phyloP scores from a whole-genome alignment of 2,113 vertebrate species.

The Aythya baeri region DNA sequence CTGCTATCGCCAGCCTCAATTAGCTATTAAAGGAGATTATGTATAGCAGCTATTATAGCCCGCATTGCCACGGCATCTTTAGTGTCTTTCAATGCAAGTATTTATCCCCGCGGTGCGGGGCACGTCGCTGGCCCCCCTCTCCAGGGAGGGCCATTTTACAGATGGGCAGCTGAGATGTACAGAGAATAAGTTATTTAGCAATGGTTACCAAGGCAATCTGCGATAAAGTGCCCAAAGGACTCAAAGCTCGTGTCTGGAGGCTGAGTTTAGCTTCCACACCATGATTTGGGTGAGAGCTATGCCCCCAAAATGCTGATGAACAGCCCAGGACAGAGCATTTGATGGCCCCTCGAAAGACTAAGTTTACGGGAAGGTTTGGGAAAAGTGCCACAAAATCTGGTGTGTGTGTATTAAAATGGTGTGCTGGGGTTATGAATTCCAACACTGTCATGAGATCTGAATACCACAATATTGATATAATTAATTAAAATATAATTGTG shows the following conservation, averaged over 20 bases:
- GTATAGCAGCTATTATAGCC: neutral
- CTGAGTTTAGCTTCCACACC: rapidly evolving
- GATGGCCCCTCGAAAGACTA: neutral
- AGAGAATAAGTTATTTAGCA: neutral
- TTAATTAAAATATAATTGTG: neutral
- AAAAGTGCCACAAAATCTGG: neutral
- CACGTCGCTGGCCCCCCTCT: neutral
- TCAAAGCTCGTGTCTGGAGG: neutral
- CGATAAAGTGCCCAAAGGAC: neutral
- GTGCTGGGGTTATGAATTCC: neutral
- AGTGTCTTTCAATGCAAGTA: neutral
- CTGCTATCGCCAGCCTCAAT: neutral
- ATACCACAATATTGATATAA: neutral
- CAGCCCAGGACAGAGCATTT: neutral
- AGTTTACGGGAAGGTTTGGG: rapidly evolving
- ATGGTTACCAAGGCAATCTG: neutral
- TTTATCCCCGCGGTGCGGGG: rapidly evolving
- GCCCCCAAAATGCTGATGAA: neutral
- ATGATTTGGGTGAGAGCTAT: rapidly evolving
- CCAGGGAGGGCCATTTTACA: neutral
- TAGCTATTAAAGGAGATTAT: neutral
- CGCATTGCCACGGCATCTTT: neutral
- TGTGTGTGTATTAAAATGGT: rapidly evolving
- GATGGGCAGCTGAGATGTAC: neutral
- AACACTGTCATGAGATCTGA: neutral